A percentile compares a stretch with the other conserved stretches of the same genome.
Conservation (phyloP, 2,797 vertebrate genomes). For the Rhabdophis nuchalis region DNA sequence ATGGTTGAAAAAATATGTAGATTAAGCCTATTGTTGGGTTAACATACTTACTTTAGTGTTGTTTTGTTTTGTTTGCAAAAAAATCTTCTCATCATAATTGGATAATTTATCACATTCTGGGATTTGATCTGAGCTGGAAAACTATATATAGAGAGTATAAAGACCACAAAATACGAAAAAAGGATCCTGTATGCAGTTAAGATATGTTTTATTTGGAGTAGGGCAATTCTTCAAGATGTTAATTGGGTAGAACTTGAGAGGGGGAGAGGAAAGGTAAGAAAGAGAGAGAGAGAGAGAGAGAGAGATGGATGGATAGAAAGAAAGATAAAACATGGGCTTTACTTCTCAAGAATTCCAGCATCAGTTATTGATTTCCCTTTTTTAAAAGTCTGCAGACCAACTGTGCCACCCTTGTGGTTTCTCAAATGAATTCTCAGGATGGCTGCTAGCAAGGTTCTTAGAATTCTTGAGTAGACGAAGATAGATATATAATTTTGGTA, state of each 20-base stretch:
- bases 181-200: neutral
- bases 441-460: neutral
- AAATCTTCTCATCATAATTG: neutral
- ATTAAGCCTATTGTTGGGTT: neutral
- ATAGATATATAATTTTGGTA: neutral
- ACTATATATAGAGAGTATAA: neutral
- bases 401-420: neutral
- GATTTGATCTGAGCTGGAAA: neutral
- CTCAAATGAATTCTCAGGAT: neutral
- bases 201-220: neutral
- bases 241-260: neutral
- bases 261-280: neutral
- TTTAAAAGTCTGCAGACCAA: neutral
- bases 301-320: neutral
- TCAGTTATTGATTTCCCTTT: neutral
- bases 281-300: neutral
- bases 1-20: neutral
- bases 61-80: neutral
- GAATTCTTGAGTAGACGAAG: neutral
- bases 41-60: neutral
- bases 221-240: neutral
- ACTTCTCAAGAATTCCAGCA: neutral
- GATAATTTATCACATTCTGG: neutral
- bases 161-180: neutral
- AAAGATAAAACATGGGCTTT: neutral